These are phyloP conservation scores for Leptosomus discolor DNA, from an alignment of 2,113 vertebrate genomes.

Conservation along the genomic window DNA sequence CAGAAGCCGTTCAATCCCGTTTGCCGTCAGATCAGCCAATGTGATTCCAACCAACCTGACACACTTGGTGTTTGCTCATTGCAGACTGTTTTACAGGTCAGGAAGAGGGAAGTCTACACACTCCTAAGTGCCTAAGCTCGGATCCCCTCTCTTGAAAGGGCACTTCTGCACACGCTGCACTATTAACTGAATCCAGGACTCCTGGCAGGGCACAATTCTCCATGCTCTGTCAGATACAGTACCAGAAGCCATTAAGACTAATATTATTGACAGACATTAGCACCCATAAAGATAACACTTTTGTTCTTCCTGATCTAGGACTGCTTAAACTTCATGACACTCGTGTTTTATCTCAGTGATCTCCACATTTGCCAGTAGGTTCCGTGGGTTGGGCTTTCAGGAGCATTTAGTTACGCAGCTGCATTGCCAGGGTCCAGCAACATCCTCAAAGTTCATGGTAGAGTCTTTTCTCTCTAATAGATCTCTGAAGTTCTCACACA, in stretches of 20 bases:
- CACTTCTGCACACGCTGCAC: rapidly evolving
- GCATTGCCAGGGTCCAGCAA: neutral
- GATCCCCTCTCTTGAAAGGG: neutral
- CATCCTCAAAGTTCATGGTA: neutral
- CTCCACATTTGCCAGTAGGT: neutral
- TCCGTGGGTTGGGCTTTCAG: neutral
- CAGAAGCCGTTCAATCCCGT: neutral
- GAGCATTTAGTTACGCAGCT: neutral
- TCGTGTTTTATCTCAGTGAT: neutral
- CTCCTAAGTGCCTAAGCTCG: neutral
- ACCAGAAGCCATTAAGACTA: neutral
- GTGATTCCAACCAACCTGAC: neutral
- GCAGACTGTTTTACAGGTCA: neutral
- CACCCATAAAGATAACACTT: neutral
- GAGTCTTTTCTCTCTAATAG: neutral
- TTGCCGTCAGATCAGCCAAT: neutral
- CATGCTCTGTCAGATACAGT: neutral
- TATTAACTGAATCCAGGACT: neutral
- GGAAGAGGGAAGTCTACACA: neutral
- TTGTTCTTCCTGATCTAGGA: neutral
- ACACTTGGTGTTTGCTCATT: neutral
- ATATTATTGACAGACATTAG: neutral
- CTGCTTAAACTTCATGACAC: neutral
- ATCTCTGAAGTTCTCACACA: neutral
- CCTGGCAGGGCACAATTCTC: neutral